phyloP scores from a whole-genome alignment of 1,140 invertebrate species.

The Akabosia matsudoensis region DNA sequence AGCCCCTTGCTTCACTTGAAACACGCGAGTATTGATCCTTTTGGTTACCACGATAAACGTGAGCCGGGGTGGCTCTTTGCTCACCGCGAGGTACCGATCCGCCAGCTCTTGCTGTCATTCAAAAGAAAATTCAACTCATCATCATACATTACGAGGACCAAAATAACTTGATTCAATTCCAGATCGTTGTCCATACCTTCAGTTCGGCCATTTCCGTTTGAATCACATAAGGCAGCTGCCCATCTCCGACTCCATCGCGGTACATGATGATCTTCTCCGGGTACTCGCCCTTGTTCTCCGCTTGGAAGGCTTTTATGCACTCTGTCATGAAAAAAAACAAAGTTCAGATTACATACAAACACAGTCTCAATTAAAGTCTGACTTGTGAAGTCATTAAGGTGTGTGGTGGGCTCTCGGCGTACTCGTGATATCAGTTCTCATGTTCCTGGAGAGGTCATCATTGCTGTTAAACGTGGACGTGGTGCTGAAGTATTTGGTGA shows the following conservation, averaged over 20 bases:
- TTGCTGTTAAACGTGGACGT: slow-evolving; percentile 65
- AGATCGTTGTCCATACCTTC: too few species aligned
- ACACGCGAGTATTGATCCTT: slow-evolving; percentile 57
- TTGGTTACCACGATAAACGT: slow-evolving; percentile 60
- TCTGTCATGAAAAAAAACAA: slow-evolving; percentile 48
- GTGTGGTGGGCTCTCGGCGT: slow-evolving; percentile 37
- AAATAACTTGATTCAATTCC: too few species aligned
- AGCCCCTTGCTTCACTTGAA: slow-evolving; percentile 25
- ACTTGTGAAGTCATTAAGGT: not conserved
- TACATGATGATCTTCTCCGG: slow-evolving; percentile 65
- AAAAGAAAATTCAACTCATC: not conserved
- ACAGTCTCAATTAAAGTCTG: not conserved
- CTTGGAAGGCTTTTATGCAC: slow-evolving; percentile 55
- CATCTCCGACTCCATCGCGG: slow-evolving; percentile 80
- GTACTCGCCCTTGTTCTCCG: slow-evolving; percentile 43
- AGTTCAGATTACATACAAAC: not conserved
- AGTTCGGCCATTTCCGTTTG: not conserved
- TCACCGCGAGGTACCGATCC: not conserved
- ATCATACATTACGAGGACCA: not conserved
- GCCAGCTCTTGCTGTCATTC: not conserved
- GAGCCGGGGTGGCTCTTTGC: slow-evolving; percentile 54
- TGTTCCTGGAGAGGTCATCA: slow-evolving; percentile 67
- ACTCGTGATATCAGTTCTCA: slow-evolving; percentile 60
- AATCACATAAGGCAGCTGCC: slow-evolving; percentile 59
- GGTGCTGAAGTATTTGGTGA: slow-evolving; percentile 66